Evolutionary conservation across 2,797 vertebrate species (phyloP), one percentile per base, ranked within the genome.

Genomic region (Dallia pectoralis): DNA sequence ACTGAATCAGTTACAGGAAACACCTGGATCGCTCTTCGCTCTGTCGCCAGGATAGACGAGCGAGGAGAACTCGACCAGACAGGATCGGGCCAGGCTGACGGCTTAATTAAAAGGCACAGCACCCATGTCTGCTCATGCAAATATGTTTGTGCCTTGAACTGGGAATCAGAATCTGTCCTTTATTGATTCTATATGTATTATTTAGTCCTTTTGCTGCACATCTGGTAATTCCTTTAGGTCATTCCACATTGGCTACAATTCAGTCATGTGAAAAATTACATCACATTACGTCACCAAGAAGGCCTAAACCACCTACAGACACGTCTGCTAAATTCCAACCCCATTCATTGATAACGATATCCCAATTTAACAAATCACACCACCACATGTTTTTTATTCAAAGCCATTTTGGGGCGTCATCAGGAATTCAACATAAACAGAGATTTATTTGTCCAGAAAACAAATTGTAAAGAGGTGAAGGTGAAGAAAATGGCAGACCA

Each of bases 1-100:
- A 87, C 59, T 25, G 84, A 76, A 90, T 87, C 77, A 82, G 91
- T 71, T 72, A 75, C 85, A 91, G 90, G 91, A 93, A 92, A 86
- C 88, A 90, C 90, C 89, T 91, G 89, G 85, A 88, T 78, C 73
- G 66, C 74, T 87, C 74, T 79, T 78, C 80, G 79, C 77, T 78
- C 79, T 79, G 72, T 79, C 78, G 77, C 70, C 85, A 86, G 88
- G 88, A 87, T 86, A 85, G 40, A 12, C 1, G 40, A 44, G 40
- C 11, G 2, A 44, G 40, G 40, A 44, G 40, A 73, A 73, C 81
- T 74, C 74, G 78, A 80, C 69, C 65, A 79, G 70, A 19, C 70
- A 72, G 66, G 61, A 29, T 9, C 25, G 22, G 9, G n/a, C 9
- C 7, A 22, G 53, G 18, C 53, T 56, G 22, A 22, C n/a, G 3